Evolutionary conservation across 2,888 invertebrate genomes (phyloP).

Genomic region (Allolobophora icterica): DNA sequence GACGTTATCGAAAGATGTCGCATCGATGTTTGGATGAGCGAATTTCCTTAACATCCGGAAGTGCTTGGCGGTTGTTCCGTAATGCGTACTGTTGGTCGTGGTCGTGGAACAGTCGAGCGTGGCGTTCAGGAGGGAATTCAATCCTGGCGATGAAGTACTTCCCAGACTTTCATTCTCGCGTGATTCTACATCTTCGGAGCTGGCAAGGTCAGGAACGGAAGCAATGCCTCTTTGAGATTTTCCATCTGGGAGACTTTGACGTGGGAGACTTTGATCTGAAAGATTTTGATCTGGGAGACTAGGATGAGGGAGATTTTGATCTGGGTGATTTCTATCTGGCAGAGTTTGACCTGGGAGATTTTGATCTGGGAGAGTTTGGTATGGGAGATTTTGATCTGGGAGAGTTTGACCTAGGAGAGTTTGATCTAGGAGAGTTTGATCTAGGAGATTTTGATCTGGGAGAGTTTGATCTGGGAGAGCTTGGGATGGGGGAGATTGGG

Average conservation of each 20-base stretch:
- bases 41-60: background rate
- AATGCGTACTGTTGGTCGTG: background rate
- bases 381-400: no score
- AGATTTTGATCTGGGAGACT: no score
- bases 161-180: background rate
- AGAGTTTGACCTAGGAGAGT: no score
- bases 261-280: no score
- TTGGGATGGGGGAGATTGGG: no score
- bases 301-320: no score
- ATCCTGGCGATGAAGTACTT: background rate
- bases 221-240: background rate
- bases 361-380: no score
- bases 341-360: no score
- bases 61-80: background rate
- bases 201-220: background rate
- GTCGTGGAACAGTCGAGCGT: background rate
- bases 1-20: background rate
- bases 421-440: no score
- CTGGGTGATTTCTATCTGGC: no score
- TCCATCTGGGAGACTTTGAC: background rate
- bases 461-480: no score
- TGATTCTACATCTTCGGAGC: background rate
- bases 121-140: background rate
- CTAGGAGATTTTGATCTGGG: no score
- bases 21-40: background rate